Conservation (phyloP, 2,797 vertebrate genomes). For the Phrynocephalus guinanensis region DNA sequence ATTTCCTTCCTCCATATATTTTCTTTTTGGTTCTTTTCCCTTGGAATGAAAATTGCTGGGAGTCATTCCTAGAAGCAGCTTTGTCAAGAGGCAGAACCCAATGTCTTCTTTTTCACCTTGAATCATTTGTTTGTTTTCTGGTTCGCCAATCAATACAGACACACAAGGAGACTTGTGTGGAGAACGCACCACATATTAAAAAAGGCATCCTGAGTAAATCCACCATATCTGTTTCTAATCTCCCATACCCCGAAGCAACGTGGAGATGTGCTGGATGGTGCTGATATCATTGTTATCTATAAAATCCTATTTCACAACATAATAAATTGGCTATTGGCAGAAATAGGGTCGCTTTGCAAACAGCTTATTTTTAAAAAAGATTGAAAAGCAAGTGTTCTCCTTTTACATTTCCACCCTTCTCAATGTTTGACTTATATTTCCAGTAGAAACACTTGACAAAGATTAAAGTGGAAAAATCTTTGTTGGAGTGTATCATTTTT, state of each 20-base stretch:
- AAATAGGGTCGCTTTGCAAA: background rate
- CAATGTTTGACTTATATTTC: conserved; percentile 15
- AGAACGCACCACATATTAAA: background rate
- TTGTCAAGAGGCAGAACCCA: background rate
- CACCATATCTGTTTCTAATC: conserved; percentile 21
- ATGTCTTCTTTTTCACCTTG: conserved; percentile 5
- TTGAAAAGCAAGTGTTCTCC: background rate
- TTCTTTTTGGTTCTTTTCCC: too few relatives aligned
- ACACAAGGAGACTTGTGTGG: background rate
- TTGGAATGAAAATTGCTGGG: too few relatives aligned
- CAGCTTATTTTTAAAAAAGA: background rate
- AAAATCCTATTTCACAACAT: conserved; percentile 25
- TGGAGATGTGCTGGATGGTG: background rate
- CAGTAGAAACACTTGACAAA: conserved; percentile 17
- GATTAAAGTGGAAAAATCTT: conserved; percentile 6
- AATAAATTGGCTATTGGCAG: conserved; percentile 1
- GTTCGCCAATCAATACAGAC: conserved; percentile 9
- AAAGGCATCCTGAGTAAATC: conserved; percentile 23
- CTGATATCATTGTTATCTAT: conserved; percentile 25
- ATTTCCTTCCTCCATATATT: too few relatives aligned
- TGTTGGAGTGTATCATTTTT: background rate
- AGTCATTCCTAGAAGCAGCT: background rate
- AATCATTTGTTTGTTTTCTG: background rate
- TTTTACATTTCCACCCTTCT: background rate
- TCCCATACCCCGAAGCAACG: conserved; percentile 18